Evolutionary conservation across 1,140 invertebrate species (phyloP).

Genomic region (Drosophila navojoa): DNA sequence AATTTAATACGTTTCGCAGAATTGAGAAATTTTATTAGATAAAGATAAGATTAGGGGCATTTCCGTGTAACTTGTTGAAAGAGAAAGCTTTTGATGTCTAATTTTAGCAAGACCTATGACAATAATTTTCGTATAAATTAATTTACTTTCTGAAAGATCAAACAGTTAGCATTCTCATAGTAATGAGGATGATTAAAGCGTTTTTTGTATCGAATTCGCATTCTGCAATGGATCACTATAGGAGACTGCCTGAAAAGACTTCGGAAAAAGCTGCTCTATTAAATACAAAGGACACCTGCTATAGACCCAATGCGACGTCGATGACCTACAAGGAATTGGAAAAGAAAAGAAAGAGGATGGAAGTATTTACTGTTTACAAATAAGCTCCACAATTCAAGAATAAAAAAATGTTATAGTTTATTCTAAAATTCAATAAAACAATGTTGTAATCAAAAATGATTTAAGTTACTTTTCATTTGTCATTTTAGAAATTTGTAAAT

Average conservation of each 20-base stretch:
- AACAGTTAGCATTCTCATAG: not conserved
- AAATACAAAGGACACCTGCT: not conserved
- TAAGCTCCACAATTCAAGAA: not conserved
- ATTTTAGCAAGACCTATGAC: slow-evolving; percentile 14
- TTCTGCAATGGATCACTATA: not conserved
- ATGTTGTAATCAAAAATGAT: not conserved
- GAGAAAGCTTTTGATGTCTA: not conserved
- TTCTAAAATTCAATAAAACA: not conserved
- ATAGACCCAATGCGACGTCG: not conserved
- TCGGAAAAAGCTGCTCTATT: not conserved
- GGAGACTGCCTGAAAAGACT: not conserved
- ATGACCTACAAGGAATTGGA: not conserved
- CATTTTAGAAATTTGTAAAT: too few species aligned
- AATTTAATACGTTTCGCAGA: not conserved
- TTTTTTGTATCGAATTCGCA: not conserved
- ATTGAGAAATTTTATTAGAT: not conserved
- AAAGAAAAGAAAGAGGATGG: not conserved
- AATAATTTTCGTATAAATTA: slow-evolving; percentile 21
- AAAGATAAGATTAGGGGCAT: not conserved
- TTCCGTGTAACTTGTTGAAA: not conserved
- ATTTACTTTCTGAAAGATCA: not conserved
- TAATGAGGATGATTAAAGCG: not conserved
- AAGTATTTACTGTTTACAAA: slow-evolving; percentile 11
- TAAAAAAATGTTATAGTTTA: not conserved
- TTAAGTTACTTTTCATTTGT: not conserved